Evolutionary conservation across 1,140 invertebrate species (phyloP).

Genomic region (Drosophila gunungcola): DNA sequence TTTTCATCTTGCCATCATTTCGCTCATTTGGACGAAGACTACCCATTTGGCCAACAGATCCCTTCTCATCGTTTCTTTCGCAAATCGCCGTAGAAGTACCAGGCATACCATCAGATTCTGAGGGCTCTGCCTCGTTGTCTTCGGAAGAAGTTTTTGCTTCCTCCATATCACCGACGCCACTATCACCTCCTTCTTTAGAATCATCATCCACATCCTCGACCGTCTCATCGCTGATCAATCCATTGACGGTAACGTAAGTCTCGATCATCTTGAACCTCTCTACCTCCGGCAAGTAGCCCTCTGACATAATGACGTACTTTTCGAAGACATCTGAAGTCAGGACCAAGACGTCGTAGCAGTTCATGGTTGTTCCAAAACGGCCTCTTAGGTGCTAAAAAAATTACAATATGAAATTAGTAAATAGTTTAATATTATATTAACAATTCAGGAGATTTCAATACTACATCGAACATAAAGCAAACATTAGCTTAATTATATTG

Average conservation of each 20-base stretch:
- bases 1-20: background rate
- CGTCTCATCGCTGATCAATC: background rate
- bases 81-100: background rate
- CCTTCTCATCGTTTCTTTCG: background rate
- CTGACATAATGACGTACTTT: background rate
- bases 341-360: conserved; percentile 3
- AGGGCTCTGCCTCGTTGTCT: background rate
- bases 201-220: no score
- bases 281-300: background rate
- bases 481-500: no score
- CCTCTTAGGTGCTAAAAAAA: background rate
- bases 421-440: no score
- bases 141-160: background rate
- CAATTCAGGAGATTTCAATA: no score
- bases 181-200: background rate
- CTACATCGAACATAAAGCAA: no score
- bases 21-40: no score
- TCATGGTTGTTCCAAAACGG: background rate
- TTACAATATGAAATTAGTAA: no score
- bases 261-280: conserved; percentile 30
- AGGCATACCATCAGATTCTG: background rate
- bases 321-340: conserved; percentile 15
- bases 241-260: conserved; percentile 4
- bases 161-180: background rate
- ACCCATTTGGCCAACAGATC: background rate